Percentiles rank a stretch among this genome's conserved stretches.
These are phyloP conservation scores for Megalurothrips usitatus DNA, from an alignment of 2,888 invertebrate species.

Conservation along the genomic window DNA sequence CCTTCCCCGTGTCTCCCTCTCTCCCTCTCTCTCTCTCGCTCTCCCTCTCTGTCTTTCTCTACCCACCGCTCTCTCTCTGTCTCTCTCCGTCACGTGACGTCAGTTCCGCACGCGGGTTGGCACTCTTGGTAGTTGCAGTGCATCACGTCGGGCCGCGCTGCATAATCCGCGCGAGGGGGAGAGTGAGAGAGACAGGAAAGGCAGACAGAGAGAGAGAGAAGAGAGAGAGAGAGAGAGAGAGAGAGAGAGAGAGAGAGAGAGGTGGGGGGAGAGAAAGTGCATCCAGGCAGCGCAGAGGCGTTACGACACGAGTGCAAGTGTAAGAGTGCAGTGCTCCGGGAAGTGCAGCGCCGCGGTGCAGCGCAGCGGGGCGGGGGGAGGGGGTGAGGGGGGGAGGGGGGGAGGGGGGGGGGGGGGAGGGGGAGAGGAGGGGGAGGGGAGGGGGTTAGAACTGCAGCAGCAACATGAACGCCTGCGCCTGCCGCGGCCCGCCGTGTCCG, in stretches of 20 bases:
- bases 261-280: constrained; percentile 8
- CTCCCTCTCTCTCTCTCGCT: too few relatives aligned
- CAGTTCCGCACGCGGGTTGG: too few relatives aligned
- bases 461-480: too few relatives aligned
- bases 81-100: too few relatives aligned
- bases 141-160: neutral
- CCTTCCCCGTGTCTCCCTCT: too few relatives aligned
- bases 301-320: constrained; percentile 16
- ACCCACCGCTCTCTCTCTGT: too few relatives aligned
- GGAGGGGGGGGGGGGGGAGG: neutral
- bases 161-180: neutral
- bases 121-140: too few relatives aligned
- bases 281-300: neutral
- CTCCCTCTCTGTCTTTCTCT: too few relatives aligned
- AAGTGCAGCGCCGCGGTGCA: constrained; percentile 14
- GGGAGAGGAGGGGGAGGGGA: too few relatives aligned
- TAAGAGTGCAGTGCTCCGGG: constrained; percentile 16
- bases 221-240: constrained; percentile 1
- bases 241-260: constrained; percentile 6
- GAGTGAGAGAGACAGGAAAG: neutral
- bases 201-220: neutral
- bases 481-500: too few relatives aligned
- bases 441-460: too few relatives aligned
- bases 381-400: neutral
- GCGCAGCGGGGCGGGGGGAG: neutral